A percentile compares a stretch with the other conserved stretches of the same genome.
Conservation (phyloP, 2,888 invertebrate species). For the Hipparchia semele region DNA sequence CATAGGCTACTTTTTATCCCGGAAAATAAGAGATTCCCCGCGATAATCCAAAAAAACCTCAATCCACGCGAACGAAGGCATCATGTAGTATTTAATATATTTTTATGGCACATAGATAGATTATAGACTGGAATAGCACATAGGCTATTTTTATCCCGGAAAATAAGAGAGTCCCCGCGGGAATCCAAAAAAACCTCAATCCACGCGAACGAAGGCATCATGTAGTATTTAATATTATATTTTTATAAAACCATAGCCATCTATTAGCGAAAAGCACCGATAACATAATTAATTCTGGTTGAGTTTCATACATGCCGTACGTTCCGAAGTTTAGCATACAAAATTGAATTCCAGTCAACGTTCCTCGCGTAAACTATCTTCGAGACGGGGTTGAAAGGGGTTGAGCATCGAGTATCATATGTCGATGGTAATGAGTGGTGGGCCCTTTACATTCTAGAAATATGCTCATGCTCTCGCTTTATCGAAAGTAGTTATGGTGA, state of each 20-base stretch:
- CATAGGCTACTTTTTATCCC: too few species aligned
- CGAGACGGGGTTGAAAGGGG: slow-evolving; percentile 49
- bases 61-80: too few species aligned
- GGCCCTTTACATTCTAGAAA: slow-evolving; percentile 23
- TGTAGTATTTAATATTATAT: too few species aligned
- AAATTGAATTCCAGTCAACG: slow-evolving; percentile 73
- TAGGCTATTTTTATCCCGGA: too few species aligned
- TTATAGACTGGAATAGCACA: too few species aligned
- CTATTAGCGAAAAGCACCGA: slow-evolving; percentile 13
- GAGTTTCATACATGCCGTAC: slow-evolving; percentile 35
- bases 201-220: too few species aligned
- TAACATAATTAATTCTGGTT: slow-evolving; percentile 26
- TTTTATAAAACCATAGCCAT: not conserved
- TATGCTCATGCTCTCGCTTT: slow-evolving; percentile 15
- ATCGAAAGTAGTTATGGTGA: not conserved
- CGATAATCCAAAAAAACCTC: too few species aligned
- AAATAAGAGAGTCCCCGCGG: too few species aligned
- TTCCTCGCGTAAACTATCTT: slow-evolving; percentile 64
- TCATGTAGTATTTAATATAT: too few species aligned
- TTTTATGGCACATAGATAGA: too few species aligned
- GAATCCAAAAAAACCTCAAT: too few species aligned
- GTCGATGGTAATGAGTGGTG: slow-evolving; percentile 25
- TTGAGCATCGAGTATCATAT: slow-evolving; percentile 25
- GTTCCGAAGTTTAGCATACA: slow-evolving; percentile 49
- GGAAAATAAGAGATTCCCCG: too few species aligned